phyloP scores from a whole-genome alignment of 2,797 vertebrate genomes.

The Manis pentadactyla region DNA sequence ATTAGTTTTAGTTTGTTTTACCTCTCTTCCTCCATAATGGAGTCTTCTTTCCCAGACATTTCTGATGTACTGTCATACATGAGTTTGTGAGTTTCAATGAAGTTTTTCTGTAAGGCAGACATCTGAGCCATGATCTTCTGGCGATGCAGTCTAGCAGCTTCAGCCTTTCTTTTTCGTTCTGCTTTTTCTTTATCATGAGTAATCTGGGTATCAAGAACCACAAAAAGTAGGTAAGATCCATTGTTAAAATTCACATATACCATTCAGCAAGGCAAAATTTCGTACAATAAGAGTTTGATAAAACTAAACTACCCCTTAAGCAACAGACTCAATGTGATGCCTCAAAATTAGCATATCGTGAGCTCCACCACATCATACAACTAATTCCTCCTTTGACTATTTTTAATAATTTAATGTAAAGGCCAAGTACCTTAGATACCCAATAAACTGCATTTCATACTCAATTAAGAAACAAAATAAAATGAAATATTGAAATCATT shows the following conservation, averaged over 20 bases:
- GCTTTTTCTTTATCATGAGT: constrained; percentile 97
- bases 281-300: constrained; percentile 7
- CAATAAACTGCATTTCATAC: constrained; percentile 20
- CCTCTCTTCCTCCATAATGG: constrained; percentile 90
- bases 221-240: constrained; percentile 49
- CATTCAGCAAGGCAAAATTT: background rate
- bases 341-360: constrained; percentile 37
- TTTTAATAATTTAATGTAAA: constrained; percentile 33
- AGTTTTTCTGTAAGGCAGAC: constrained; percentile 99
- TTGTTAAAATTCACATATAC: constrained; percentile 23
- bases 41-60: constrained; percentile 88
- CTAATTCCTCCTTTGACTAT: background rate
- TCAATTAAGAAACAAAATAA: constrained; percentile 47
- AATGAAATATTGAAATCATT: constrained; percentile 39
- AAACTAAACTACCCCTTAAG: background rate
- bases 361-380: background rate
- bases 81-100: constrained; percentile 98
- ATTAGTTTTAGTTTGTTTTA: constrained; percentile 81
- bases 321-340: background rate
- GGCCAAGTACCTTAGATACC: constrained; percentile 31
- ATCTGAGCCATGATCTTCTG: constrained; percentile 99
- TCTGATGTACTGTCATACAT: constrained; percentile 96
- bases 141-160: constrained; percentile 96
- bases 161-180: constrained; percentile 97
- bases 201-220: constrained; percentile 86